Evolutionary conservation across 2,113 vertebrate species (phyloP).

Genomic region (Holacanthus passer): DNA sequence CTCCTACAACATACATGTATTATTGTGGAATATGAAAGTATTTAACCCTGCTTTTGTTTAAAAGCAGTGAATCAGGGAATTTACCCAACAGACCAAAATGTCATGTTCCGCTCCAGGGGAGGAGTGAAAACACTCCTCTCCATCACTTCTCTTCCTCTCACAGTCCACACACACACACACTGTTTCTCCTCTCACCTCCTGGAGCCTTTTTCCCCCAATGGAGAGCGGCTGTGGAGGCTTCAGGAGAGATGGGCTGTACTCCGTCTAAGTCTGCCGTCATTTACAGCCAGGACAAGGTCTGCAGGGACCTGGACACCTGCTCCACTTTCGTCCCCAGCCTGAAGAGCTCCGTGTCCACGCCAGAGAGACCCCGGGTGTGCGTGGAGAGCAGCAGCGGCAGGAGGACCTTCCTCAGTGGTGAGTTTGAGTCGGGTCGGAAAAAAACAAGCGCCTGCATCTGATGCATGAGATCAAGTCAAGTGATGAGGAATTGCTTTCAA

Average conservation of each 20-base stretch:
- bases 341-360: conserved; percentile 78
- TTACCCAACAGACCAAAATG: too few species aligned
- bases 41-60: not conserved
- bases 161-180: not conserved
- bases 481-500: not conserved
- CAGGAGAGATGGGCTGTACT: conserved; percentile 83
- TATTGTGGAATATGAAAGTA: not conserved
- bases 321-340: conserved; percentile 81
- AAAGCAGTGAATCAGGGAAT: not conserved
- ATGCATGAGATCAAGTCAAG: not conserved
- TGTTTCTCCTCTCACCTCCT: not conserved
- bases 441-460: not conserved
- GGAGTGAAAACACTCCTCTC: conserved; percentile 13
- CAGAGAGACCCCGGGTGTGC: conserved; percentile 69
- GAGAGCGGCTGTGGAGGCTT: not conserved
- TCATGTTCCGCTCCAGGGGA: conserved; percentile 21
- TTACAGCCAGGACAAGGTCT: conserved; percentile 76
- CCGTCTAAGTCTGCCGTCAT: conserved; percentile 79
- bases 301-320: conserved; percentile 83
- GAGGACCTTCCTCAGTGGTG: conserved; percentile 79
- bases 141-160: not conserved
- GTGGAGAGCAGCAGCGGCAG: conserved; percentile 65
- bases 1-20: not conserved
- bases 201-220: conserved; percentile 19
- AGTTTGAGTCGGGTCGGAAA: conserved; percentile 32